A percentile compares a stretch with the other conserved stretches of the same genome.
phyloP scores from a whole-genome alignment of 92 coral and sea anemone genomes.

The Porites cylindrica region DNA sequence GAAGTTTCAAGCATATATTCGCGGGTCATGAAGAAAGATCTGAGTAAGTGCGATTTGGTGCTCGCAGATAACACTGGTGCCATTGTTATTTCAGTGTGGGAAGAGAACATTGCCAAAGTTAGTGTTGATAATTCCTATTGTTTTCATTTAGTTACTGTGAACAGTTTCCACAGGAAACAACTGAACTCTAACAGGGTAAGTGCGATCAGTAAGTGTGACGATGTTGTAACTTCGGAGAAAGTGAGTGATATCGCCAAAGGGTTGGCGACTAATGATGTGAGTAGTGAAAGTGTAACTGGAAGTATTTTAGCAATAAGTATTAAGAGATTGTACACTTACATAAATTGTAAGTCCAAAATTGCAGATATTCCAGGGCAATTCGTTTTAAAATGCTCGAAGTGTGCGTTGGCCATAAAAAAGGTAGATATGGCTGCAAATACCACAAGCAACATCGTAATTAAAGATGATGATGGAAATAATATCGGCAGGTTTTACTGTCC shows the following conservation, averaged over 20 bases:
- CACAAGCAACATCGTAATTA: slow-evolving; percentile 13
- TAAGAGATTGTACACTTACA: slow-evolving; percentile 9
- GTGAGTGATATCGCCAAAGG: slow-evolving; percentile 23
- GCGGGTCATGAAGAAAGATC: slow-evolving; percentile 25
- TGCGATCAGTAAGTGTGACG: slow-evolving; percentile 1
- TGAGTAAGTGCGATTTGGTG: slow-evolving; percentile 50
- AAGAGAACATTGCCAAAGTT: slow-evolving; percentile 31
- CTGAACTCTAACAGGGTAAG: slow-evolving; percentile 35
- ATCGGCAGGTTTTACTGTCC: slow-evolving; percentile 21
- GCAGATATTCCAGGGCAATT: slow-evolving; percentile 3
- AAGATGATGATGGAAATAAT: slow-evolving; percentile 25
- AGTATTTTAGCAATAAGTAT: slow-evolving; percentile 25
- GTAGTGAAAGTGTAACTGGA: neutral
- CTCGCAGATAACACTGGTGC: slow-evolving; percentile 52
- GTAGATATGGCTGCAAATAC: slow-evolving; percentile 11
- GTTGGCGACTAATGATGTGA: slow-evolving; percentile 30
- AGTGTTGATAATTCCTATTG: slow-evolving; percentile 24
- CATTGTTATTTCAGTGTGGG: slow-evolving; percentile 55
- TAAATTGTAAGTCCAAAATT: slow-evolving; percentile 36
- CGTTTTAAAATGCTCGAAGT: slow-evolving; percentile 18
- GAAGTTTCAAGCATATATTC: slow-evolving; percentile 39
- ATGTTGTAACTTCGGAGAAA: neutral
- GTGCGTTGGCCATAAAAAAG: slow-evolving; percentile 19
- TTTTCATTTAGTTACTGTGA: slow-evolving; percentile 43
- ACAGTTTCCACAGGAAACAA: slow-evolving; percentile 45